Conservation (phyloP, 2,888 invertebrate species). For the Polydrusus cervinus region DNA sequence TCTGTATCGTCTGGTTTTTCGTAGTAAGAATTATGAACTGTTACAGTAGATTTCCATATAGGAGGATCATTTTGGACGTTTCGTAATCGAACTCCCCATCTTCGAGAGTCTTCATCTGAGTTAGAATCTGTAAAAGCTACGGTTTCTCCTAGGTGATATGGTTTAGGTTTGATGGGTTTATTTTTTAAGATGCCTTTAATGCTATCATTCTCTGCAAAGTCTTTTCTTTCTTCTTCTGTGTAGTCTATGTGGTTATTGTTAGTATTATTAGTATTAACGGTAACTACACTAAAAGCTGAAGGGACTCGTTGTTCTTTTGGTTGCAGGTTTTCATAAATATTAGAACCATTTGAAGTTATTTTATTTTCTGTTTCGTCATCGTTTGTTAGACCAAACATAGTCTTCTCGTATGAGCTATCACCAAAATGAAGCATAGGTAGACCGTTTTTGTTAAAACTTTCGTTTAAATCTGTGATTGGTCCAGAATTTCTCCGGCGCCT, state of each 20-base stretch:
- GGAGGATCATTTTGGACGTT: constrained; percentile 68
- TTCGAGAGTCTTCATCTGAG: constrained; percentile 61
- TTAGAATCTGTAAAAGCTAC: constrained; percentile 66
- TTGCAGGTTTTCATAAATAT: constrained; percentile 54
- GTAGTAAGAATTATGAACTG: constrained; percentile 67
- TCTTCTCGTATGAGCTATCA: constrained; percentile 72
- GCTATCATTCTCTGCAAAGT: constrained; percentile 66
- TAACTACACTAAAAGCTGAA: constrained; percentile 60
- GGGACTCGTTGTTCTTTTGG: constrained; percentile 35
- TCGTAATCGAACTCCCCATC: constrained; percentile 74
- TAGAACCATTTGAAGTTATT: constrained; percentile 11
- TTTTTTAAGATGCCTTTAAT: constrained; percentile 84
- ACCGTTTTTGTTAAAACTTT: constrained; percentile 69
- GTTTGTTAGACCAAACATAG: constrained; percentile 65
- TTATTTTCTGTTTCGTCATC: constrained; percentile 53
- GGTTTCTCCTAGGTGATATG: constrained; percentile 82
- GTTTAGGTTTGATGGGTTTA: constrained; percentile 82
- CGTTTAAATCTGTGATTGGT: constrained; percentile 55
- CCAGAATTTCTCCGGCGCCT: constrained; percentile 78
- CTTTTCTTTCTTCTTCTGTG: constrained; percentile 56
- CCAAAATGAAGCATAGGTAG: constrained; percentile 81
- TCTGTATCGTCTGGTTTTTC: constrained; percentile 43
- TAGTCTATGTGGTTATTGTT: constrained; percentile 67
- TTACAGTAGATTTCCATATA: constrained; percentile 71
- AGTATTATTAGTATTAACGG: constrained; percentile 59